These are phyloP conservation scores for Litocranius walleri DNA, from an alignment of 2,113 vertebrate genomes.

Conservation along the genomic window DNA sequence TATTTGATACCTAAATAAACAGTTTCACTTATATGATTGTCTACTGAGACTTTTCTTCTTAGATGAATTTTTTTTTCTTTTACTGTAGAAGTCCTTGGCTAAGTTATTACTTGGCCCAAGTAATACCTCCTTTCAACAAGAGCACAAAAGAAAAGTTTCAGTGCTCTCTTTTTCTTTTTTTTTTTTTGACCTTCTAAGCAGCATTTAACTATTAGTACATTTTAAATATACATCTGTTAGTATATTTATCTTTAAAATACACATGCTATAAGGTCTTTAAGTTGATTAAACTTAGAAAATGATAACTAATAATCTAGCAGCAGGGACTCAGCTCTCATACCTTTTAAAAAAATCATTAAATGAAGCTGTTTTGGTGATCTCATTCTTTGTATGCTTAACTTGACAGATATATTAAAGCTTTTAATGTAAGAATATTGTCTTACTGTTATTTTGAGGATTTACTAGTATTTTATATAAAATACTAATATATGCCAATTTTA, in stretches of 20 bases:
- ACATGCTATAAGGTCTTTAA: not conserved
- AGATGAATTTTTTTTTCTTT: not conserved
- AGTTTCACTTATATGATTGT: not conserved
- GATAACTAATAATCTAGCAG: not conserved
- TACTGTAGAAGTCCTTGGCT: not conserved
- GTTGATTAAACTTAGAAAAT: constrained; percentile 20
- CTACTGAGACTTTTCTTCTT: not conserved
- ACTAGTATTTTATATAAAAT: not conserved
- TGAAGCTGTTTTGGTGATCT: not conserved
- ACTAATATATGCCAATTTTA: constrained; percentile 1
- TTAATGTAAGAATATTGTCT: not conserved
- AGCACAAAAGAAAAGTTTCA: constrained; percentile 1
- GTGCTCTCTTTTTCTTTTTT: not conserved
- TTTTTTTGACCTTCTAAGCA: not conserved
- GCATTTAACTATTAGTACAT: not conserved
- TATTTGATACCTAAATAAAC: constrained; percentile 5
- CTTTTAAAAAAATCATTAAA: not conserved
- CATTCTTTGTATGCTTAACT: not conserved
- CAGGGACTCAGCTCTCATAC: not conserved
- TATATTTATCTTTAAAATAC: constrained; percentile 30
- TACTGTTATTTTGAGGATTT: constrained; percentile 20
- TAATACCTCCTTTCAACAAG: not conserved
- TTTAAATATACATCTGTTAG: not conserved
- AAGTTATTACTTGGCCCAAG: not conserved
- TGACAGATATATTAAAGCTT: not conserved